phyloP scores from a whole-genome alignment of 1,140 invertebrate species.

The Galendromus occidentalis region DNA sequence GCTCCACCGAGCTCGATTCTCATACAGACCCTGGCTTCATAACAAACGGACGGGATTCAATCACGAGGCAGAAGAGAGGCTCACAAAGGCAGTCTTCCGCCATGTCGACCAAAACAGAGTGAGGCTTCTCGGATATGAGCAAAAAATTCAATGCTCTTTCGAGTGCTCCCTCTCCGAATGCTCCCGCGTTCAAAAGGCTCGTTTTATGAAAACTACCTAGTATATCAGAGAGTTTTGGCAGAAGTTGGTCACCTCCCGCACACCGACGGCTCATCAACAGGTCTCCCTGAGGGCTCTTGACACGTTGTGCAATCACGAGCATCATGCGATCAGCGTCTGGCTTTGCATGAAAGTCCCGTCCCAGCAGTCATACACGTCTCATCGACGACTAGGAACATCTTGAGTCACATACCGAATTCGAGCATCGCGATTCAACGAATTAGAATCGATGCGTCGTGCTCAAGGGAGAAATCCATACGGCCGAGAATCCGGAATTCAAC shows the following conservation, averaged over 20 bases:
- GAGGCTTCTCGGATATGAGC: not conserved
- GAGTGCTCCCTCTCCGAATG: conserved; percentile 1
- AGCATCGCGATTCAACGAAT: no score
- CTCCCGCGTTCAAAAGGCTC: no score
- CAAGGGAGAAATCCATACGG: no score
- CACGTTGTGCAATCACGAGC: not conserved
- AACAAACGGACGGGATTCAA: no score
- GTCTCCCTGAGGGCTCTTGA: conserved; percentile 5
- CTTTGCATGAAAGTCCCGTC: not conserved
- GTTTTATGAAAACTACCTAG: not conserved
- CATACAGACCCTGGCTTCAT: conserved; percentile 13
- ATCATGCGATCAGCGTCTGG: not conserved
- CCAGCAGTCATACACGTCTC: no score
- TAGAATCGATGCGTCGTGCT: no score
- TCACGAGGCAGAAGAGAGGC: no score
- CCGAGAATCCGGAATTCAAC: no score
- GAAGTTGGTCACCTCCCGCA: not conserved
- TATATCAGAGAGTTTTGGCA: conserved; percentile 16
- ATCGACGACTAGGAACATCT: no score
- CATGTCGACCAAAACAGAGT: conserved; percentile 12
- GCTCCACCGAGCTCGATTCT: not conserved
- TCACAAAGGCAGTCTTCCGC: no score
- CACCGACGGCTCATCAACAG: not conserved
- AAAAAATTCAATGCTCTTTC: no score
- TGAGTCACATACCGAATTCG: no score